Conservation (phyloP, 2,797 vertebrate genomes). For the Novumbra hubbsi region DNA sequence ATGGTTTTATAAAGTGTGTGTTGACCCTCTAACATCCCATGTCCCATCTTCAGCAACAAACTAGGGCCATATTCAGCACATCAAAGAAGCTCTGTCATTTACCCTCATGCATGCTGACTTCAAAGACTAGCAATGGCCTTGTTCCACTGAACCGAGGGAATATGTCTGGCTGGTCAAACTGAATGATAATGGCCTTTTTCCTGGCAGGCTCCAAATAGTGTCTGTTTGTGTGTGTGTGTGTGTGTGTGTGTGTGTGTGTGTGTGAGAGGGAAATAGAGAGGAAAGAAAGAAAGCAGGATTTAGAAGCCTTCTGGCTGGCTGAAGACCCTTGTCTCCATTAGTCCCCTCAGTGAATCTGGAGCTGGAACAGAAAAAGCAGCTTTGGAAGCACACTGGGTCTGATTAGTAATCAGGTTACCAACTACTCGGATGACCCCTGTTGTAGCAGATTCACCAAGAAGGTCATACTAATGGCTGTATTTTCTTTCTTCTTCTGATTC, state of each 20-base stretch:
- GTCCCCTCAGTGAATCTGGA: neutral
- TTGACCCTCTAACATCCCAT: neutral
- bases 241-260: neutral
- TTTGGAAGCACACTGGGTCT: neutral
- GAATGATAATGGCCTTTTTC: neutral
- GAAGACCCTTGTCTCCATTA: constrained; percentile 2
- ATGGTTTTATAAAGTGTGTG: neutral
- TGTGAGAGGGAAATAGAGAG: neutral
- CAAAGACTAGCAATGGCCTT: neutral
- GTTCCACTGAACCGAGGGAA: neutral
- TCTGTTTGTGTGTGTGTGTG: neutral
- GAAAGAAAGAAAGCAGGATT: neutral
- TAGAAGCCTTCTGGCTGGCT: neutral
- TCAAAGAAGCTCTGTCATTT: neutral
- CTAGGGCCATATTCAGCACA: neutral
- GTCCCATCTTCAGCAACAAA: neutral
- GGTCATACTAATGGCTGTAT: neutral
- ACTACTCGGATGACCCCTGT: neutral
- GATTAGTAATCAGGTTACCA: neutral
- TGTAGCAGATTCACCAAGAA: neutral
- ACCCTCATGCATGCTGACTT: neutral
- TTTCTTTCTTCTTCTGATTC: neutral
- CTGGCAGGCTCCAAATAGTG: neutral
- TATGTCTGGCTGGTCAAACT: constrained; percentile 3
- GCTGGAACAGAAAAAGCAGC: neutral